phyloP scores from a whole-genome alignment of 2,113 vertebrate species.

The Oreochromis aureus region DNA sequence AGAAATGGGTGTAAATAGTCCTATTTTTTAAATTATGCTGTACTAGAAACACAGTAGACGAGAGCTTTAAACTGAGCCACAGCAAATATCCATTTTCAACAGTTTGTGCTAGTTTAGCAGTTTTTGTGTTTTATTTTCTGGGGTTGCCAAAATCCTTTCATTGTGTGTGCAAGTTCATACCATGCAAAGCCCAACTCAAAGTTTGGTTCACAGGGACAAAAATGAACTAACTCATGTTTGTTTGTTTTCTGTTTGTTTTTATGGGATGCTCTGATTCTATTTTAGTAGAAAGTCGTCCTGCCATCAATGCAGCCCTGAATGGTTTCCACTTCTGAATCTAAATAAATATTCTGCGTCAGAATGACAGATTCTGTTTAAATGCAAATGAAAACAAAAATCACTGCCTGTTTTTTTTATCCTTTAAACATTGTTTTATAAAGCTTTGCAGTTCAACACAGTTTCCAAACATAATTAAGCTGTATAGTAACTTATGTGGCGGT shows the following conservation, averaged over 20 bases:
- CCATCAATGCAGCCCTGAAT: background rate
- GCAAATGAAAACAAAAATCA: background rate
- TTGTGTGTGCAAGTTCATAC: background rate
- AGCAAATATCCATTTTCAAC: background rate
- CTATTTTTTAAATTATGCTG: background rate
- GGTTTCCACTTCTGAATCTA: background rate
- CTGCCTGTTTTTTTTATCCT: background rate
- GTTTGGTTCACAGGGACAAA: background rate
- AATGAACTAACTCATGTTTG: background rate
- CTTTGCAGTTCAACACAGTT: fast-evolving
- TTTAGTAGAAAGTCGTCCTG: background rate
- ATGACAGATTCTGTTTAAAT: background rate
- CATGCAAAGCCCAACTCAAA: fast-evolving
- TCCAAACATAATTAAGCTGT: background rate
- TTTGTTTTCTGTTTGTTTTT: background rate
- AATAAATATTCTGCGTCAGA: background rate
- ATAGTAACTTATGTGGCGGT: background rate
- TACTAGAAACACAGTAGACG: background rate
- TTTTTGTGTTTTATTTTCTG: background rate
- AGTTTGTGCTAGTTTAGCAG: background rate
- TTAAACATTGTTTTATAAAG: background rate
- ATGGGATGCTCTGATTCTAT: background rate
- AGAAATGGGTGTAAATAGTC: background rate
- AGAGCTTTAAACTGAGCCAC: background rate
- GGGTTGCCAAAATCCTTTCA: background rate